Conservation (phyloP, 2,797 vertebrate species). For the Ataeniobius toweri region DNA sequence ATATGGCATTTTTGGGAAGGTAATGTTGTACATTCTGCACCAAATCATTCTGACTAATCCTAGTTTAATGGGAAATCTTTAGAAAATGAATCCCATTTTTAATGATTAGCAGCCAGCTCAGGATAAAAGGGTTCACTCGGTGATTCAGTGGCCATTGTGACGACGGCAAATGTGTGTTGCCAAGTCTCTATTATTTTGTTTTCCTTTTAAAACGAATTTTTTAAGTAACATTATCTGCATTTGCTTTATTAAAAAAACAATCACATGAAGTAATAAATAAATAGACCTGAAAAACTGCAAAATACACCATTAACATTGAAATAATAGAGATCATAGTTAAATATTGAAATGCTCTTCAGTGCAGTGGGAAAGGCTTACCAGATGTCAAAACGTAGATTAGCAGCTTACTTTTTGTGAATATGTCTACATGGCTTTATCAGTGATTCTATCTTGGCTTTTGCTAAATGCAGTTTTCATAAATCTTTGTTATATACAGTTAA, state of each 20-base stretch:
- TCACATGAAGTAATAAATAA: too few species aligned
- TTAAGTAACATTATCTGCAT: too few species aligned
- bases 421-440: neutral
- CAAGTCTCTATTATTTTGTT: too few species aligned
- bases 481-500: neutral
- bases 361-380: too few species aligned
- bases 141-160: neutral
- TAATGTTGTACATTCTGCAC: neutral
- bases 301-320: too few species aligned
- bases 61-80: neutral
- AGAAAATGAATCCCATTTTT: neutral
- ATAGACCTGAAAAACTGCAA: too few species aligned
- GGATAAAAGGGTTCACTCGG: neutral
- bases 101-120: neutral
- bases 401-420: neutral
- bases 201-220: too few species aligned
- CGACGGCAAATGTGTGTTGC: too few species aligned
- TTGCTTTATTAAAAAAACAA: too few species aligned
- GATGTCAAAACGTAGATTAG: too few species aligned
- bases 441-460: neutral
- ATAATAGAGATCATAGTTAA: too few species aligned
- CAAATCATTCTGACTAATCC: neutral
- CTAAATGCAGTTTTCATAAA: neutral
- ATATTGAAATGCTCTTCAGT: too few species aligned
- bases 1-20: neutral